Evolutionary conservation across 2,888 invertebrate genomes (phyloP), one percentile per base, ranked within the genome.

Genomic region (Ptychoptera contaminata): DNA sequence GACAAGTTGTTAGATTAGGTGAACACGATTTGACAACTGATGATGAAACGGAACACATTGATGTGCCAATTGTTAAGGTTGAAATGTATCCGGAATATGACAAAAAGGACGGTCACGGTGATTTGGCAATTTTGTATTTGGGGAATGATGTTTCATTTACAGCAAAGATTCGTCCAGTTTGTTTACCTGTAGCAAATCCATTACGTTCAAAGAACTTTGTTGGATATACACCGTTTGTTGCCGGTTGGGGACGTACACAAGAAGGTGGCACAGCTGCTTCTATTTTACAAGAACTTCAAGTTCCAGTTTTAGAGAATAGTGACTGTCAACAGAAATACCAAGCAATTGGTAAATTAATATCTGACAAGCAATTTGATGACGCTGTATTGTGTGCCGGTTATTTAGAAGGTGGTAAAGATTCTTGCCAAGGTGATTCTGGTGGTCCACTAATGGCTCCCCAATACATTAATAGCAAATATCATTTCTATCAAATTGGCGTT

Each of bases 101-200:
- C 41, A 38, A 46, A 2, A 46, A 47, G 1, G 61, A 71, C 16
- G 79, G 72, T 53, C 74, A 74, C 39, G 81, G 82, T 54, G 92
- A 93, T 58, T 80, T 93, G 46, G 90, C 82, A 0, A 58, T 93
- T 2, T 60, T 92, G 0, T 72, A 73, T 46, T 61, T 88, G 42
- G 64, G 69, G 3, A 55, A 61, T 1, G 70, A 75, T 2, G 73
- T 78, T 0, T 52, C 63, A 2, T 77, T 76, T 47, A 67, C 75
- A 7, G 48, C 80, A 79, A 54, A 67, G 66, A 75, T 87, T 42
- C 67, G 66, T 49, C 86, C 87, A 0, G 77, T 88, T 50, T 90
- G 90, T 58, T 63, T 90, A 43, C 90, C 90, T 0, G 59, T 67
- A 11, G 61, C 67, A 9, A 60, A 66, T 0, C 67, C 71, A 5